A percentile compares a stretch with the other conserved stretches of the same genome.
Evolutionary conservation across 1,140 invertebrate species (phyloP).

Genomic region (Diorhabda carinulata): DNA sequence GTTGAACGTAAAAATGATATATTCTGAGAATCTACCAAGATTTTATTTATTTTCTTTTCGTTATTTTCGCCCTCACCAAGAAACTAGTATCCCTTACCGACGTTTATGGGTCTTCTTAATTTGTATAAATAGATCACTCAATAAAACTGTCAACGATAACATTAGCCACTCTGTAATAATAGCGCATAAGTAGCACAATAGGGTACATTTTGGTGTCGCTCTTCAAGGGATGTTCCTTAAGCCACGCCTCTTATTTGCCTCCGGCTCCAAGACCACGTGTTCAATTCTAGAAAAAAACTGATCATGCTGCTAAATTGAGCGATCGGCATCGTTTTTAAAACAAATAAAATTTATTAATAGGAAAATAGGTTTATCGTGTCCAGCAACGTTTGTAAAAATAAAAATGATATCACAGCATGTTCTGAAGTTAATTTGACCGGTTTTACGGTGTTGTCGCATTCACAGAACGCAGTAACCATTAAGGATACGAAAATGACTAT

Average conservation of each 20-base stretch:
- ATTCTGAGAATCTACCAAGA: no score
- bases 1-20: no score
- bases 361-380: constrained; percentile 4
- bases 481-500: no score
- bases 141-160: no score
- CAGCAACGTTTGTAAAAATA: constrained; percentile 5
- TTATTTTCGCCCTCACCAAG: no score
- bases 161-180: no score
- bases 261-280: not conserved
- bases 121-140: no score
- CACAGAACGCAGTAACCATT: no score
- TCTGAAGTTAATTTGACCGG: constrained; percentile 5
- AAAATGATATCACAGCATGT: constrained; percentile 9
- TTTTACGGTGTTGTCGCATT: not conserved
- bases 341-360: constrained; percentile 12
- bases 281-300: not conserved
- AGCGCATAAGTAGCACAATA: not conserved
- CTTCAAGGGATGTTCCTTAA: not conserved
- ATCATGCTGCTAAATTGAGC: not conserved
- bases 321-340: not conserved
- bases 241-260: not conserved
- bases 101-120: no score
- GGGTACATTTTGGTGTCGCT: not conserved
- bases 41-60: no score
- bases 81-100: no score